Evolutionary conservation across 2,797 vertebrate genomes (phyloP).

Genomic region (Brachymystax lenok): DNA sequence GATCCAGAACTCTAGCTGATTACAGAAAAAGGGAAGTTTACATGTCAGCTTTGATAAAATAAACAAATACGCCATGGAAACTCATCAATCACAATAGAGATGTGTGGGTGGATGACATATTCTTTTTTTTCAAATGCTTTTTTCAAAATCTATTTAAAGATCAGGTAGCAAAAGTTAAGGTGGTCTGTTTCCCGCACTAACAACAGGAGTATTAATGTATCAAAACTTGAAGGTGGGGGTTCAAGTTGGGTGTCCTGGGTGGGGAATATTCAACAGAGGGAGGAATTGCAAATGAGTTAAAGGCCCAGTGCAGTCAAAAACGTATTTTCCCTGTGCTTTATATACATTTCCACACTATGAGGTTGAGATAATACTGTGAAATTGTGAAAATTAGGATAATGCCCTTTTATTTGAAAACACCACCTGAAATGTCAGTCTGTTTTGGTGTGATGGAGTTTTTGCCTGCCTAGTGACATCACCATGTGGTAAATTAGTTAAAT

Average conservation of each 20-base stretch:
- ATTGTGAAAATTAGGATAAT: no score
- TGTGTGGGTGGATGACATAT: constrained; percentile 43
- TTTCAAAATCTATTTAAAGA: constrained; percentile 21
- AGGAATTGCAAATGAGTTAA: constrained; percentile 69
- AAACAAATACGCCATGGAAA: constrained; percentile 70
- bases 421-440: no score
- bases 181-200: constrained; percentile 72
- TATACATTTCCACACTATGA: constrained; percentile 39
- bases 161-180: constrained; percentile 36
- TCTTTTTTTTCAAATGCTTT: constrained; percentile 44
- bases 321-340: constrained; percentile 61
- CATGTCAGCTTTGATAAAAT: constrained; percentile 65
- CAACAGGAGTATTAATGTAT: constrained; percentile 84
- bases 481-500: no score
- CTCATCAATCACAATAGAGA: constrained; percentile 57
- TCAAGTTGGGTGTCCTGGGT: constrained; percentile 50
- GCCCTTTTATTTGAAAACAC: no score
- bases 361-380: no score
- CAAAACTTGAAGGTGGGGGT: constrained; percentile 66
- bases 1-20: constrained; percentile 61
- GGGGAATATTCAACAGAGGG: constrained; percentile 65
- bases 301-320: constrained; percentile 25
- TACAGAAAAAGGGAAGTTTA: constrained; percentile 61
- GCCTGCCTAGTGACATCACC: no score
- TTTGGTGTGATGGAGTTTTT: constrained; percentile 72